Base-by-base conservation (phyloP, 2,113 vertebrate genomes). In the Corydoras maculifer region DNA sequence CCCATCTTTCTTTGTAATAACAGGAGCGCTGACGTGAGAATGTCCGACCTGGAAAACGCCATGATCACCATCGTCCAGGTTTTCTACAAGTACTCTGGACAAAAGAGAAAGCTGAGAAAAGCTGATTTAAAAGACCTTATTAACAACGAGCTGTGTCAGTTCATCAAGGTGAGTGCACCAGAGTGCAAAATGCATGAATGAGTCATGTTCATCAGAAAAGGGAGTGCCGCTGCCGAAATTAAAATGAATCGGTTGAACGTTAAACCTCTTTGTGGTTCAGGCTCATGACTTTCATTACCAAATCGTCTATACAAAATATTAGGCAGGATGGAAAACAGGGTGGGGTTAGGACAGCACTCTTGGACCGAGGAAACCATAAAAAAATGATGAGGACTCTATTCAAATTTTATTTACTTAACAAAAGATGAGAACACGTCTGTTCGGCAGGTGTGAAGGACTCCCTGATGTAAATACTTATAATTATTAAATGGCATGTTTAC, bases 111-210 rank as follows among this genome's bases (percentile, higher is more conserved):
- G n/a, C 83, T 91, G 79, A 90, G 68, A 77, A 90, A 90, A 74
- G 72, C 81, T 2, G 84, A 90, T 32, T 85, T 91, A 1, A 91
- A 87, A 71, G 81, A 68, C 0, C 86, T 91, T 0, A 87, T 91
- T 72, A 87, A 90, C 79, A 82, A 88, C 3, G 88, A 91, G 76
- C 86, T 91, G 88, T 80, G 61, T 60, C 76, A 85, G 54, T 90
- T 91, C 69, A 86, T 90, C 9, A 62, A 77, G 83, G 89, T 88
- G 53, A 73, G 82, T 63, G 65, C 13, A 13, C 13, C 14, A n/a
- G 51, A 54, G 18, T 13, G 35, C 0, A 7, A 15, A 29, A 6
- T 13, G 30, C n/a, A 43, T 0, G 29, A 13, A 59, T 55, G 15
- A 59, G 59, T 10, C 7, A 30, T 9, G 55, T 25, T 3, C 11